Evolutionary conservation across 2,888 invertebrate genomes (phyloP), one percentile per base, ranked within the genome.

Genomic region (Himalopsyche anomala): DNA sequence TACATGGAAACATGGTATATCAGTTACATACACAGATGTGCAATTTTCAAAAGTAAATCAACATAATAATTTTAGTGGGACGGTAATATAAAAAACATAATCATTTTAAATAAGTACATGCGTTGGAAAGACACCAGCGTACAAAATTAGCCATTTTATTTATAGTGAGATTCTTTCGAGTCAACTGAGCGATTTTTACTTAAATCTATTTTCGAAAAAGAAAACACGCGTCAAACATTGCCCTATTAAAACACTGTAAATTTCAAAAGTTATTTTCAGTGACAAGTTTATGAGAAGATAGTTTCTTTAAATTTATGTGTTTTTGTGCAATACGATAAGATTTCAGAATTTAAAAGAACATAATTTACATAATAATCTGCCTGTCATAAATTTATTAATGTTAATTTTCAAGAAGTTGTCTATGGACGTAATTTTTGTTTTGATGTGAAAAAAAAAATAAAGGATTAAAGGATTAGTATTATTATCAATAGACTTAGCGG

Each of bases 131-230:
- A 62, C 8, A 19, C 19, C 62, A 62, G 62, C 28, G 15, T 19
- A 19, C 62, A 62, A 62, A 62, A 19, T 62, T 62, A 62, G 62
- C 62, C 19, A 19, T n/a, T 62, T 62, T 62, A 62, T 19, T 19
- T 19, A 62, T 62, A 62, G 62, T 19, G 28, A 62, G 19, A 62
- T 62, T 62, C 62, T 62, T 62, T 62, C 28, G 28, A 62, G 19
- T 62, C 62, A n/a, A 19, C 62, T 28, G 62, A 62, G 4, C 28
- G 28, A 62, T 62, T 62, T 19, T 19, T 62, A 19, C 62, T 62
- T 62, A 28, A 19, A 9, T 62, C 62, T 62, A 62, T 62, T 62
- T 62, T 62, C 3, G 62, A 19, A 62, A 11, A 62, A 62, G 62
- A 62, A 62, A 62, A 62, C 62, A 62, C 8, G n/a, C 62, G 62